Conservation (phyloP, 2,797 vertebrate species). For the Morelia viridis region DNA sequence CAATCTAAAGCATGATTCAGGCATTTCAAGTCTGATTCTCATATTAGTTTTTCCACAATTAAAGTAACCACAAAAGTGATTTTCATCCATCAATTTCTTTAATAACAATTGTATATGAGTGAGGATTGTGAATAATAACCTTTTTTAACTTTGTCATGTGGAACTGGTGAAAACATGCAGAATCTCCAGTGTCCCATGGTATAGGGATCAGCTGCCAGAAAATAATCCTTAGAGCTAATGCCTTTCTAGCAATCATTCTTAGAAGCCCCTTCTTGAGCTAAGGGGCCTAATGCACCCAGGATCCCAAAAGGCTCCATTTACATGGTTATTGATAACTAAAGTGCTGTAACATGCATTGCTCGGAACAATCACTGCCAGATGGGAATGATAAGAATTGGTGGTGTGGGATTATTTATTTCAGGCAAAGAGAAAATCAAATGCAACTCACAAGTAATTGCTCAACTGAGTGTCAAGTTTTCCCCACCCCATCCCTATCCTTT, state of each 20-base stretch:
- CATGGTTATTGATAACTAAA: conserved; percentile 50
- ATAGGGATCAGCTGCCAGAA: conserved; percentile 6
- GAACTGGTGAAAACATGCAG: background rate
- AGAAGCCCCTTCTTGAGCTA: conserved; percentile 49
- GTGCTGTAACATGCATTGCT: conserved; percentile 2
- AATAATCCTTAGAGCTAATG: conserved; percentile 45
- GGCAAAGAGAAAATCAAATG: background rate
- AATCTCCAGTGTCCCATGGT: background rate
- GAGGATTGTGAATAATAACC: background rate
- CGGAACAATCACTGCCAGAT: background rate
- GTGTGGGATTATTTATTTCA: background rate
- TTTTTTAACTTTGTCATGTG: rapidly evolving
- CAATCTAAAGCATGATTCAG: background rate
- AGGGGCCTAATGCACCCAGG: conserved; percentile 57
- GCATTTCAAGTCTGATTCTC: background rate
- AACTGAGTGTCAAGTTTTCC: background rate
- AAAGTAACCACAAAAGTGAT: background rate
- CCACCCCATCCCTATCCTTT: background rate
- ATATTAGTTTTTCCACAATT: background rate
- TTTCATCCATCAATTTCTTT: background rate
- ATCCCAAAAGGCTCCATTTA: conserved; percentile 31
- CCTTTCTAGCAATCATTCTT: conserved; percentile 53
- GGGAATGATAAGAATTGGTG: background rate
- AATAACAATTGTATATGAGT: background rate
- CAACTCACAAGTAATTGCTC: background rate